Conservation (phyloP, 2,888 invertebrate species). For the Lithophane semibrunnea region DNA sequence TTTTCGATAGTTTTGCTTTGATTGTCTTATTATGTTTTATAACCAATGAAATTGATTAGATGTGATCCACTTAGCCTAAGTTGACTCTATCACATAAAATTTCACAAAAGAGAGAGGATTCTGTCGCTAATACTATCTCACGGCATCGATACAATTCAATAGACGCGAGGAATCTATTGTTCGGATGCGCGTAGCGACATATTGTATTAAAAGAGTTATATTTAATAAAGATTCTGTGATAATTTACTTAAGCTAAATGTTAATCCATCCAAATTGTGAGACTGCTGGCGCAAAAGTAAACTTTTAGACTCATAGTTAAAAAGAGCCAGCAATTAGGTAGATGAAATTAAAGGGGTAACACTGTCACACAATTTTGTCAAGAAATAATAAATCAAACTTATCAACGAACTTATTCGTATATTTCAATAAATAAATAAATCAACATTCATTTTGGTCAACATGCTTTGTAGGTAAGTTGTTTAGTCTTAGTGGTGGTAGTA, state of each 20-base stretch:
- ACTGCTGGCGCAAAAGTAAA: not conserved
- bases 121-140: conserved; percentile 73
- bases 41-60: not conserved
- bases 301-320: not conserved
- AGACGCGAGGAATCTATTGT: conserved; percentile 71
- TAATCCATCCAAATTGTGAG: not conserved
- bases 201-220: conserved; percentile 51
- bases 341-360: not conserved
- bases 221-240: conserved; percentile 34
- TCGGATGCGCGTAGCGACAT: conserved; percentile 66
- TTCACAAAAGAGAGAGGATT: conserved; percentile 83
- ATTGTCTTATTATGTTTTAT: not conserved
- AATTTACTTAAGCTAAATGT: not conserved
- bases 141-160: conserved; percentile 78
- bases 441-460: conserved; percentile 63
- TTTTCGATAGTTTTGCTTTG: not conserved
- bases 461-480: conserved; percentile 32
- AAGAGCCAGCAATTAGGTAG: not conserved
- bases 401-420: conserved; percentile 69
- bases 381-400: conserved; percentile 34
- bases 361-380: not conserved
- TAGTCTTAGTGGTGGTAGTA: conserved; percentile 78
- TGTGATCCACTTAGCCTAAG: conserved; percentile 43
- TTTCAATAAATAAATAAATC: conserved; percentile 75
- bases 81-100: conserved; percentile 70